Percentiles rank a stretch among this genome's conserved stretches.
These are phyloP conservation scores for Perithous albicinctus DNA, from an alignment of 2,888 invertebrate genomes.

Conservation along the genomic window DNA sequence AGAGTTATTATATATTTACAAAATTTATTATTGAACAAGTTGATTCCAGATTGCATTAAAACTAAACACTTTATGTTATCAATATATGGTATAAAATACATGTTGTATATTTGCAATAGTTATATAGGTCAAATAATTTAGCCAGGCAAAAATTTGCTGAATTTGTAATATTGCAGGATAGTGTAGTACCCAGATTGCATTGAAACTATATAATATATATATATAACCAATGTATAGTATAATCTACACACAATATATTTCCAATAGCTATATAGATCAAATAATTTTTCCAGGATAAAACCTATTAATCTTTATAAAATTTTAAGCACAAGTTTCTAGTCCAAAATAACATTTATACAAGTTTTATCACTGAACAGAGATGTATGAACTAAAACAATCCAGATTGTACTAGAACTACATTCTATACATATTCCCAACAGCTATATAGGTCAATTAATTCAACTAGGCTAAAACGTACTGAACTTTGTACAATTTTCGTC, in stretches of 20 bases:
- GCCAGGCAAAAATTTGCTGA: too few relatives aligned
- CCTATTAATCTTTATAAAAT: too few relatives aligned
- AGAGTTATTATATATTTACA: too few relatives aligned
- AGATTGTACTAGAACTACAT: not conserved
- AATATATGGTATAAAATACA: too few relatives aligned
- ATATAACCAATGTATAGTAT: too few relatives aligned
- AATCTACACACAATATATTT: too few relatives aligned
- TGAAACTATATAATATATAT: constrained; percentile 11
- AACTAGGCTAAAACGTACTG: too few relatives aligned
- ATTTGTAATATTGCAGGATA: too few relatives aligned
- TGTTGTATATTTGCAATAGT: not conserved
- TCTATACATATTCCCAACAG: not conserved
- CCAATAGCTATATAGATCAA: constrained; percentile 44
- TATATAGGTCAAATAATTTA: constrained; percentile 37
- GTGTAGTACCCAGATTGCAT: not conserved
- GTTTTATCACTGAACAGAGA: not conserved
- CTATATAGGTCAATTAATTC: constrained; percentile 37
- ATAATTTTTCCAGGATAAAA: too few relatives aligned
- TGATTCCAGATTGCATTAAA: not conserved
- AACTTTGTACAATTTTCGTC: not conserved
- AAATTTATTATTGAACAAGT: not conserved
- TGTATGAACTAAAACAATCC: not conserved
- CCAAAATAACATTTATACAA: too few relatives aligned
- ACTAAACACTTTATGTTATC: not conserved
- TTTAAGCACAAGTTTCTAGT: too few relatives aligned